Percentiles rank a stretch among this genome's conserved stretches.
Evolutionary conservation across 1,140 invertebrate genomes (phyloP).

Genomic region (Drosophila ficusphila): DNA sequence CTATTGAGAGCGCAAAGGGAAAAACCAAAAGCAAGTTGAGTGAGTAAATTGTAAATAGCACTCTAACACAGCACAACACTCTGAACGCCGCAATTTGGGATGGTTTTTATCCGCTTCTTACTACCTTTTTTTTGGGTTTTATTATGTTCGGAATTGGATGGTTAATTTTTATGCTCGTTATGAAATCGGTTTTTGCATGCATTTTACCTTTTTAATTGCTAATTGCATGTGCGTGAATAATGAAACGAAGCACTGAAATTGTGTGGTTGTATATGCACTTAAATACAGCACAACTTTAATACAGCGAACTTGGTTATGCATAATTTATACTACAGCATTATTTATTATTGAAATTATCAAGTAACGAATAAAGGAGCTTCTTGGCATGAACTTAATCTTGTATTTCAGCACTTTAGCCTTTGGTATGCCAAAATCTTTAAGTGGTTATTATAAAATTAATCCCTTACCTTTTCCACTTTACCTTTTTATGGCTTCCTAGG

Average conservation of each 20-base stretch:
- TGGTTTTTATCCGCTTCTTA: not conserved
- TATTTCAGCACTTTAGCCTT: conserved; percentile 6
- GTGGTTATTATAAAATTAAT: not conserved
- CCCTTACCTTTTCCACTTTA: not conserved
- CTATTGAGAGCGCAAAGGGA: conserved; percentile 10
- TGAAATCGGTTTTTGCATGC: conserved; percentile 59
- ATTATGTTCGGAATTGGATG: conserved; percentile 40
- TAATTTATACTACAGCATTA: too few species aligned
- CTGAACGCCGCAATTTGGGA: not conserved
- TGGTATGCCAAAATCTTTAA: conserved; percentile 14
- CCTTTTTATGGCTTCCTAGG: conserved; percentile 34
- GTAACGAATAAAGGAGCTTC: too few species aligned
- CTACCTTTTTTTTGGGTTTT: conserved; percentile 13
- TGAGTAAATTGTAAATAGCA: conserved; percentile 54
- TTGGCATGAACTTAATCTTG: not conserved
- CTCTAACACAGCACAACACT: conserved; percentile 15
- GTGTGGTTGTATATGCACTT: conserved; percentile 6
- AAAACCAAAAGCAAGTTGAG: conserved; percentile 49
- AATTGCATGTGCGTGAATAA: conserved; percentile 29
- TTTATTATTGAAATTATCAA: too few species aligned
- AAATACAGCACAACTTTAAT: not conserved
- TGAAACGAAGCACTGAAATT: conserved; percentile 4
- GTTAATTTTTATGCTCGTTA: conserved; percentile 64
- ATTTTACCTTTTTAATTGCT: conserved; percentile 59
- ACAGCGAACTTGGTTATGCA: not conserved